phyloP scores from a whole-genome alignment of 2,888 invertebrate species.

The Nebria brevicollis region DNA sequence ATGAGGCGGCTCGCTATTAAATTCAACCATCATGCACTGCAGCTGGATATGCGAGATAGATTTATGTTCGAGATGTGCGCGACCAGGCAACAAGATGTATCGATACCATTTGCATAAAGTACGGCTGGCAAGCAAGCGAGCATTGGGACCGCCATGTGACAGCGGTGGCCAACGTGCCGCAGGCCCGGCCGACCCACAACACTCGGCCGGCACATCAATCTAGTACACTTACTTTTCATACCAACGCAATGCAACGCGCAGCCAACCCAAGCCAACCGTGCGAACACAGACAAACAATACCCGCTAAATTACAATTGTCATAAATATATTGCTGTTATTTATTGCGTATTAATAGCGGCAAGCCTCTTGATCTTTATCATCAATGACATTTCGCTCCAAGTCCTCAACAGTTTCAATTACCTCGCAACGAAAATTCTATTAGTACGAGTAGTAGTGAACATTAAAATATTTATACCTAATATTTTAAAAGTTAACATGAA shows the following conservation, averaged over 20 bases:
- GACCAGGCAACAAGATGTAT: conserved; percentile 40
- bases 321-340: not conserved
- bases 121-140: conserved; percentile 14
- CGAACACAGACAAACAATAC: not conserved
- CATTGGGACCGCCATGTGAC: not conserved
- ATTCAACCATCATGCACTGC: conserved; percentile 41
- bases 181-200: conserved; percentile 5
- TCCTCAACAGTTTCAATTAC: not conserved
- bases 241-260: not conserved
- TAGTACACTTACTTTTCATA: not conserved
- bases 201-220: not conserved
- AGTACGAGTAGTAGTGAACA: no score
- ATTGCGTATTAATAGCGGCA: not conserved
- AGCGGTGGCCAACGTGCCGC: conserved; percentile 7
- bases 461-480: no score
- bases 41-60: conserved; percentile 43
- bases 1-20: conserved; percentile 49
- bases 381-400: not conserved
- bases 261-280: not conserved
- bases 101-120: conserved; percentile 42
- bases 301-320: not conserved
- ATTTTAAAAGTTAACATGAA: no score
- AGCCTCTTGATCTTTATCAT: not conserved
- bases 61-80: conserved; percentile 29
- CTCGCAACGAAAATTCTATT: no score